Evolutionary conservation across 1,140 invertebrate species (phyloP).

Genomic region (Pinna nobilis): DNA sequence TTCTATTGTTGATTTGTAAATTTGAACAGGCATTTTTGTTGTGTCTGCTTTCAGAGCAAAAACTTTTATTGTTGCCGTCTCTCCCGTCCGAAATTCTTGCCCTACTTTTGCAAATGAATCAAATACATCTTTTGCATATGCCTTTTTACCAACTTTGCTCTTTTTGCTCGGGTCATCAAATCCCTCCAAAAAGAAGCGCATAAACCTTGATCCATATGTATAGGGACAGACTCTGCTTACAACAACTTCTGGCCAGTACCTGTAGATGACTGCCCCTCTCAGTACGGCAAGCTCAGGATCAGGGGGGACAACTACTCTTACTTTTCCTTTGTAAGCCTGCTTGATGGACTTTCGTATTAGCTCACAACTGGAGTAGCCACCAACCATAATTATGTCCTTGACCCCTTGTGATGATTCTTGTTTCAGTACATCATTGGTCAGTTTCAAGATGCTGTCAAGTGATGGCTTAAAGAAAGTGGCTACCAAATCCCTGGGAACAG

Average conservation of each 20-base stretch:
- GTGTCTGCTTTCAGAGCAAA: neutral
- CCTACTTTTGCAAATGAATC: conserved; percentile 2
- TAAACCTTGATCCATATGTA: neutral
- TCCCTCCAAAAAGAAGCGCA: neutral
- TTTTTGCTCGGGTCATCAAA: neutral
- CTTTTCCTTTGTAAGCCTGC: neutral
- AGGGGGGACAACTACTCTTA: conserved; percentile 5
- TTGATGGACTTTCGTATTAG: neutral
- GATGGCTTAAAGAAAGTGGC: neutral
- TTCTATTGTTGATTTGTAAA: conserved; percentile 21
- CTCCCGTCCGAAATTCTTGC: neutral
- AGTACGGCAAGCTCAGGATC: conserved; percentile 24
- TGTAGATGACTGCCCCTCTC: conserved; percentile 25
- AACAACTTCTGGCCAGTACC: conserved; percentile 14
- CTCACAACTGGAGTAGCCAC: conserved; percentile 14
- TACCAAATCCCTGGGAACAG: neutral
- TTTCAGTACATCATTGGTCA: neutral
- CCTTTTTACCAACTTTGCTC: neutral
- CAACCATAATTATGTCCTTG: conserved; percentile 17
- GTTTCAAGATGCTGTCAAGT: neutral
- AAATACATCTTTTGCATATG: neutral
- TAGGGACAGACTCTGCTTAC: neutral
- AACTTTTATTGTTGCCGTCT: conserved; percentile 8
- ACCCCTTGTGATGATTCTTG: neutral
- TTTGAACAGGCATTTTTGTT: conserved; percentile 3